Evolutionary conservation across 2,797 vertebrate species (phyloP).

Genomic region (Danio choprae): DNA sequence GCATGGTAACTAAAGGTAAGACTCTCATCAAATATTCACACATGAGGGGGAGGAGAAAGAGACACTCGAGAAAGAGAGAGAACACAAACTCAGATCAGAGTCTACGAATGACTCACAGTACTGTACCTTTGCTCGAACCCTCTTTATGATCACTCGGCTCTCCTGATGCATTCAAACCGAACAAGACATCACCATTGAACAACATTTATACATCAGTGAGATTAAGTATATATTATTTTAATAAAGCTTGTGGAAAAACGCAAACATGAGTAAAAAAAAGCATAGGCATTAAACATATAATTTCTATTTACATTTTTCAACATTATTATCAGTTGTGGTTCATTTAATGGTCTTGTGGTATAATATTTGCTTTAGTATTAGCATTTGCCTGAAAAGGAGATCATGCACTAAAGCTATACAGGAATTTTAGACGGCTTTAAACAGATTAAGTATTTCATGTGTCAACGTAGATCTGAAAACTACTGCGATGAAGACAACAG

Average conservation of each 20-base stretch:
- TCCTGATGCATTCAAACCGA: constrained; percentile 63
- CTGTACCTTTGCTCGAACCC: constrained; percentile 72
- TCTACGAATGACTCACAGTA: constrained; percentile 58
- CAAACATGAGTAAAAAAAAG: neutral
- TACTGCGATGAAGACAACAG: neutral
- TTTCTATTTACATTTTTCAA: neutral
- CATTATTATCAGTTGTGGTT: neutral
- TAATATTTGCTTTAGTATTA: neutral
- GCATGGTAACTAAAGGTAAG: constrained; percentile 89
- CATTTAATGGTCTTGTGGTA: neutral
- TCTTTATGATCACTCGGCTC: constrained; percentile 69
- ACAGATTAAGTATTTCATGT: neutral
- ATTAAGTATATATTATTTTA: too few relatives aligned
- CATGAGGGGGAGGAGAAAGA: constrained; percentile 48
- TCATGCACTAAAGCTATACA: neutral
- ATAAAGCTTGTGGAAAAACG: neutral
- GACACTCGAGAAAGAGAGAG: constrained; percentile 67
- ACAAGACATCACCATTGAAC: neutral
- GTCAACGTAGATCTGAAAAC: neutral
- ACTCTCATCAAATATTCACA: constrained; percentile 83
- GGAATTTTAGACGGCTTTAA: neutral
- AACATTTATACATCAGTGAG: constrained; percentile 1
- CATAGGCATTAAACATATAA: neutral
- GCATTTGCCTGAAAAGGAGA: neutral
- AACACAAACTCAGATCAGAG: constrained; percentile 15